These are phyloP conservation scores for Bombus balteatus DNA, from an alignment of 1,140 invertebrate species.

Conservation along the genomic window DNA sequence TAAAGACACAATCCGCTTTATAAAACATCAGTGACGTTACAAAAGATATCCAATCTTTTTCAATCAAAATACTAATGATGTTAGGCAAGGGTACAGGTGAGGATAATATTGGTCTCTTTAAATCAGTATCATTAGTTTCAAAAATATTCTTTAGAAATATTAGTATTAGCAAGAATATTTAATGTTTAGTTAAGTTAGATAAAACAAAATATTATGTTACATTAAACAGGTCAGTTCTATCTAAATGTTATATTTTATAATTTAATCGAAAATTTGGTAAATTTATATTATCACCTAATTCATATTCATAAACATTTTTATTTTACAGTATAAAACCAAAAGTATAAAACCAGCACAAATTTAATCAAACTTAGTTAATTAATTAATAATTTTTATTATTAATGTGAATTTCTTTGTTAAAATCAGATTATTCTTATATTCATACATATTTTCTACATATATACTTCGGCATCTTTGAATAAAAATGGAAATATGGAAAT, in stretches of 20 bases:
- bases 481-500: not conserved
- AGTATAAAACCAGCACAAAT: too few species aligned
- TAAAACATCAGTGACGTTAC: not conserved
- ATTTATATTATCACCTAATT: not conserved
- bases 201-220: not conserved
- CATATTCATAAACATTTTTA: not conserved
- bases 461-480: not conserved
- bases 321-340: not conserved
- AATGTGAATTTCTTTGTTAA: not conserved
- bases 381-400: not conserved
- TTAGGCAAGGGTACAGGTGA: not conserved
- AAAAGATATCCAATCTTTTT: too few species aligned
- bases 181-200: not conserved
- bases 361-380: too few species aligned
- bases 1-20: too few species aligned
- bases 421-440: not conserved
- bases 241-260: not conserved
- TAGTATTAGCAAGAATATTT: not conserved
- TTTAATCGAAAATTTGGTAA: not conserved
- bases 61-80: too few species aligned
- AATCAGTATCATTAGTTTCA: not conserved
- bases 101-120: not conserved
- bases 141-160: not conserved
- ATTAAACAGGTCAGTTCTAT: not conserved
- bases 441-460: not conserved